Conservation (phyloP, 1,140 invertebrate genomes). For the Drosophila lacertosa region DNA sequence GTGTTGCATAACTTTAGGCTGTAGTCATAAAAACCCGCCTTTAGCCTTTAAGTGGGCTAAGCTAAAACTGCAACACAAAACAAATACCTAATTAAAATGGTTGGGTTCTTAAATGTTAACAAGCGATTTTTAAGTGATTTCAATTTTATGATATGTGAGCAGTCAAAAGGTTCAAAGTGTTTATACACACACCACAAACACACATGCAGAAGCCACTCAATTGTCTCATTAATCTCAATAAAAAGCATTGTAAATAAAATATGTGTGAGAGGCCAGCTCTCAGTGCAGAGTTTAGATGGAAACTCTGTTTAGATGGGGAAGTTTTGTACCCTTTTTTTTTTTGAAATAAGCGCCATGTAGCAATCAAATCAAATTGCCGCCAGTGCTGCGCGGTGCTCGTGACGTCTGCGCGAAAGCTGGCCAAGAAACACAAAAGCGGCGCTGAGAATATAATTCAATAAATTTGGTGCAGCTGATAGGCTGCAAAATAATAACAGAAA, state of each 20-base stretch:
- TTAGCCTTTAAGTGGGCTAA: slow-evolving; percentile 11
- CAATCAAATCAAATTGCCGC: slow-evolving; percentile 54
- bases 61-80: background rate
- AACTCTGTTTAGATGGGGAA: background rate
- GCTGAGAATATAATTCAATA: slow-evolving; percentile 72
- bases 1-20: slow-evolving; percentile 62
- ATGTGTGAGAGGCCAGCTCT: slow-evolving; percentile 1
- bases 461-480: slow-evolving; percentile 59
- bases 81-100: slow-evolving; percentile 16
- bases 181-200: background rate
- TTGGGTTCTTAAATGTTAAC: slow-evolving; percentile 32
- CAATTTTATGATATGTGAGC: slow-evolving; percentile 65
- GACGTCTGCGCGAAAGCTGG: slow-evolving; percentile 24
- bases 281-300: background rate
- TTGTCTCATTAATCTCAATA: slow-evolving; percentile 76
- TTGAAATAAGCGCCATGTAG: slow-evolving; percentile 27
- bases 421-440: slow-evolving; percentile 12
- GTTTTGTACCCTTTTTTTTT: too few species aligned
- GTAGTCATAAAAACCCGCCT: background rate
- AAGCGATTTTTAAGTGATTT: slow-evolving; percentile 57
- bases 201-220: slow-evolving; percentile 42
- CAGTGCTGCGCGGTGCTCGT: slow-evolving; percentile 33
- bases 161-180: slow-evolving; percentile 26
- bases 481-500: slow-evolving; percentile 65
- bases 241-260: slow-evolving; percentile 65